Evolutionary conservation across 2,797 vertebrate genomes (phyloP).

Genomic region (Parambassis ranga): DNA sequence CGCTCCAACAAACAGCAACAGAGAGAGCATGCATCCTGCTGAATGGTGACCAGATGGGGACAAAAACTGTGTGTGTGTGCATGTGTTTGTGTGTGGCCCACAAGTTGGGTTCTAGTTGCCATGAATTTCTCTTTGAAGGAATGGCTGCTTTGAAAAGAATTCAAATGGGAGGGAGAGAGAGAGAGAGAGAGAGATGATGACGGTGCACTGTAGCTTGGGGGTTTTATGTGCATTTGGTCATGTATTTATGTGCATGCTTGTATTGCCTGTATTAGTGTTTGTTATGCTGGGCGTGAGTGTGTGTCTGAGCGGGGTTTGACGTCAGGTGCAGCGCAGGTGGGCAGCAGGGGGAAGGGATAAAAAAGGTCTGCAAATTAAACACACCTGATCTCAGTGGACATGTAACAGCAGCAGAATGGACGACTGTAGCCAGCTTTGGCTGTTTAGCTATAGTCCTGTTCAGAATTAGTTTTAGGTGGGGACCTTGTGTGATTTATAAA

Average conservation of each 20-base stretch:
- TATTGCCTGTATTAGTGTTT: constrained; percentile 24
- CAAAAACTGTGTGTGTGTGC: constrained; percentile 48
- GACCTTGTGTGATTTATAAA: too few species aligned
- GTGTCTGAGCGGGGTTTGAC: constrained; percentile 40
- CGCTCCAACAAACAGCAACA: constrained; percentile 64
- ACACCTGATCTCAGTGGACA: constrained; percentile 66
- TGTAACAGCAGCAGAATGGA: not conserved
- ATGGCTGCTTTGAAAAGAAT: constrained; percentile 60
- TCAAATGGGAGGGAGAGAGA: constrained; percentile 55
- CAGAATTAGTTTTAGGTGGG: too few species aligned
- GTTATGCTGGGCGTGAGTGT: constrained; percentile 25
- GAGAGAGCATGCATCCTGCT: constrained; percentile 51
- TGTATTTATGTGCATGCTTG: not conserved
- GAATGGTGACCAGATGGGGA: constrained; percentile 75
- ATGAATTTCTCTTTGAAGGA: constrained; percentile 57
- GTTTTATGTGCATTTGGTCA: constrained; percentile 12
- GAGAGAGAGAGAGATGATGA: constrained; percentile 45
- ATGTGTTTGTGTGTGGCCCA: constrained; percentile 30
- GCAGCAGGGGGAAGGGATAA: constrained; percentile 58
- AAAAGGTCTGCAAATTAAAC: constrained; percentile 65
- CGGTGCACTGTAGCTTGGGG: constrained; percentile 32
- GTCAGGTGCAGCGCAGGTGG: constrained; percentile 71
- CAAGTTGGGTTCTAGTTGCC: constrained; percentile 40
- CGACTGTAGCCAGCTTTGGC: not conserved
- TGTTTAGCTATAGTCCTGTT: not conserved